phyloP scores from a whole-genome alignment of 2,888 invertebrate genomes.

The Mythimna vitellina region DNA sequence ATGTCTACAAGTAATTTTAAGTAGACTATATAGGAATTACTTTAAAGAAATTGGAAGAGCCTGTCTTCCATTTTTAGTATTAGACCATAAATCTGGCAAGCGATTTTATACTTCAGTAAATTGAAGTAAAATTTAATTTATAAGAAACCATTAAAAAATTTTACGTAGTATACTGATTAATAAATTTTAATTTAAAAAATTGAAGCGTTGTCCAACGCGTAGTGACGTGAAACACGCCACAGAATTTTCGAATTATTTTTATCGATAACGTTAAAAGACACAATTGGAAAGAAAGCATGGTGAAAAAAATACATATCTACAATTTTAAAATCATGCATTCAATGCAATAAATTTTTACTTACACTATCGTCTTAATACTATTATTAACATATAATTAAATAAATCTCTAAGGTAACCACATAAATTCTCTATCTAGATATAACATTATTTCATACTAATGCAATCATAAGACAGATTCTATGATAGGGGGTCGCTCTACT shows the following conservation, averaged over 20 bases:
- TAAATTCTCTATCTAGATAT: slow-evolving; percentile 82
- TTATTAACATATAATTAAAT: slow-evolving; percentile 79
- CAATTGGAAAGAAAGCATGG: slow-evolving; percentile 67
- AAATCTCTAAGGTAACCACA: slow-evolving; percentile 83
- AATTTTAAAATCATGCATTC: slow-evolving; percentile 79
- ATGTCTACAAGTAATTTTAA: slow-evolving; percentile 59
- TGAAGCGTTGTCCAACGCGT: slow-evolving; percentile 50
- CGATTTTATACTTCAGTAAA: slow-evolving; percentile 62
- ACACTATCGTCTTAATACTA: slow-evolving; percentile 74
- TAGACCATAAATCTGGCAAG: slow-evolving; percentile 63
- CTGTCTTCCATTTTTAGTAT: slow-evolving; percentile 55
- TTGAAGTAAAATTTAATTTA: slow-evolving; percentile 61
- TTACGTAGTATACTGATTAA: slow-evolving; percentile 57
- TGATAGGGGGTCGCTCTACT: slow-evolving; percentile 68
- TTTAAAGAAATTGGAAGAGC: slow-evolving; percentile 61
- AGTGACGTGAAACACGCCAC: slow-evolving; percentile 36
- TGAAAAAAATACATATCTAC: slow-evolving; percentile 69
- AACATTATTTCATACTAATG: slow-evolving; percentile 77
- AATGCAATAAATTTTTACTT: slow-evolving; percentile 76
- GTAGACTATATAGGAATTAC: slow-evolving; percentile 65
- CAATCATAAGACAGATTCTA: slow-evolving; percentile 84
- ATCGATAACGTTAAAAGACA: slow-evolving; percentile 64
- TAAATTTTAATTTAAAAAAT: slow-evolving; percentile 52
- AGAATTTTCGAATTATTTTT: slow-evolving; percentile 45
- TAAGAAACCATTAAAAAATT: slow-evolving; percentile 53